These are phyloP conservation scores for Meliscaeva auricollis DNA, from an alignment of 2,888 invertebrate genomes.

Conservation along the genomic window DNA sequence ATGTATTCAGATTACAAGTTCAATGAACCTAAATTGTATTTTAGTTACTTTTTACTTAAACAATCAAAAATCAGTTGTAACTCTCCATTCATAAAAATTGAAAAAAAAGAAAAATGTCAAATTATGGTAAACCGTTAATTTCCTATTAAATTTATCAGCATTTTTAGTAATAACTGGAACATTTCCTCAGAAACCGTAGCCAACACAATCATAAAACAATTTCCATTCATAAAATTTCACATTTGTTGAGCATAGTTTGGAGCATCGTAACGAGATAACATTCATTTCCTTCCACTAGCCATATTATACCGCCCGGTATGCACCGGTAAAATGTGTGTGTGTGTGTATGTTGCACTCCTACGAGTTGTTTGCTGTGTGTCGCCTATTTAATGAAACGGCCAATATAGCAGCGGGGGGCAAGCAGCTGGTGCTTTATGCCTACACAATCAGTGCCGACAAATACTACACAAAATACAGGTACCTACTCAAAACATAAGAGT, in stretches of 20 bases:
- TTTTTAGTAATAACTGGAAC: constrained; percentile 37
- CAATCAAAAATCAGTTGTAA: no score
- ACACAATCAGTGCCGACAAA: constrained; percentile 12
- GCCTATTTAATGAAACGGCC: constrained; percentile 22
- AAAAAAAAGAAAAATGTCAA: constrained; percentile 31
- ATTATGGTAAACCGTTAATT: constrained; percentile 51
- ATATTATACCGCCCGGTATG: background rate
- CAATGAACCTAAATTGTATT: no score
- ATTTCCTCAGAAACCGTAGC: constrained; percentile 64
- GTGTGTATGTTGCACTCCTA: constrained; percentile 46
- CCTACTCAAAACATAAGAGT: background rate
- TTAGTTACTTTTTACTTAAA: no score
- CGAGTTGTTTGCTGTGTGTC: constrained; percentile 11
- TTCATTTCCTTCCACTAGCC: constrained; percentile 8
- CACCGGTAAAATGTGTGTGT: background rate
- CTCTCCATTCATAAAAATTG: constrained; percentile 52
- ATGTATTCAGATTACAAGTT: no score
- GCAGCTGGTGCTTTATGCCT: constrained; percentile 34
- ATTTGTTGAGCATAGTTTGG: constrained; percentile 39
- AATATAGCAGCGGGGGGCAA: constrained; percentile 46
- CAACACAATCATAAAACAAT: constrained; percentile 54
- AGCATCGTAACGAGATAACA: constrained; percentile 55
- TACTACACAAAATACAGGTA: background rate
- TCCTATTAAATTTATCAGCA: constrained; percentile 63
- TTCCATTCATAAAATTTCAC: constrained; percentile 62